Percentiles rank a stretch among this genome's conserved stretches.
These are phyloP conservation scores for Morbakka virulenta DNA, from an alignment of 30 jellyfish, hydroid and myxozoan genomes.

Conservation along the genomic window DNA sequence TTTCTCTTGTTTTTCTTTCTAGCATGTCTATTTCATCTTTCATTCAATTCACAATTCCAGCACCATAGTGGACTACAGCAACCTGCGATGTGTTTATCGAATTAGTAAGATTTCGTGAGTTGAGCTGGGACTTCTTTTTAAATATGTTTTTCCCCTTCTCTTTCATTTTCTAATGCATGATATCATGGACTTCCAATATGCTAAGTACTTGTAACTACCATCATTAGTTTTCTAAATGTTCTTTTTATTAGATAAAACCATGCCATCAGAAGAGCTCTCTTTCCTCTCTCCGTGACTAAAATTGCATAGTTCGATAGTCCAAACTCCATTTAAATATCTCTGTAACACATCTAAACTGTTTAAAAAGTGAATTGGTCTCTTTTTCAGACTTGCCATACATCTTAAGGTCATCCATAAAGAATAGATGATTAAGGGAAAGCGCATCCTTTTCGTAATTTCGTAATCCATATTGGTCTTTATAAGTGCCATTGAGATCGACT, in stretches of 20 bases:
- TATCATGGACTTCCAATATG: slow-evolving; percentile 10
- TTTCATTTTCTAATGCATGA: no score
- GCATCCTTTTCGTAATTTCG: no score
- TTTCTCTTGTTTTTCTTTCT: no score
- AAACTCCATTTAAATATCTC: slow-evolving; percentile 23
- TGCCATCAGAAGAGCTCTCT: slow-evolving; percentile 39
- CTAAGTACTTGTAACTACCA: slow-evolving; percentile 1
- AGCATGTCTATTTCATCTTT: no score
- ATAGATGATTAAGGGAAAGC: no score
- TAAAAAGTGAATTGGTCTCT: slow-evolving; percentile 17
- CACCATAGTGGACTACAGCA: slow-evolving; percentile 21
- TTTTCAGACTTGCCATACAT: no score
- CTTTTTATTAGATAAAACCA: slow-evolving; percentile 6
- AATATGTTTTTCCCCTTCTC: slow-evolving; percentile 25
- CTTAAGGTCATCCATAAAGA: no score
- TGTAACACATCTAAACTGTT: slow-evolving; percentile 12
- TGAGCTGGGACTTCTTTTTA: slow-evolving; percentile 22
- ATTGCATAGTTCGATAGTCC: slow-evolving; percentile 18
- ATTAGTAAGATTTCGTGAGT: slow-evolving; percentile 6
- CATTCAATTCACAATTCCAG: slow-evolving; percentile 21
- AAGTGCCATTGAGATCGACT: no score
- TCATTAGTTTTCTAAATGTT: slow-evolving; percentile 8
- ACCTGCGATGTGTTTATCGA: slow-evolving; percentile 9
- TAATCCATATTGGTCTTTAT: no score
- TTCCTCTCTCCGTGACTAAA: slow-evolving; percentile 29